phyloP scores from a whole-genome alignment of 2,888 invertebrate species.

The Dastarcus helophoroides region DNA sequence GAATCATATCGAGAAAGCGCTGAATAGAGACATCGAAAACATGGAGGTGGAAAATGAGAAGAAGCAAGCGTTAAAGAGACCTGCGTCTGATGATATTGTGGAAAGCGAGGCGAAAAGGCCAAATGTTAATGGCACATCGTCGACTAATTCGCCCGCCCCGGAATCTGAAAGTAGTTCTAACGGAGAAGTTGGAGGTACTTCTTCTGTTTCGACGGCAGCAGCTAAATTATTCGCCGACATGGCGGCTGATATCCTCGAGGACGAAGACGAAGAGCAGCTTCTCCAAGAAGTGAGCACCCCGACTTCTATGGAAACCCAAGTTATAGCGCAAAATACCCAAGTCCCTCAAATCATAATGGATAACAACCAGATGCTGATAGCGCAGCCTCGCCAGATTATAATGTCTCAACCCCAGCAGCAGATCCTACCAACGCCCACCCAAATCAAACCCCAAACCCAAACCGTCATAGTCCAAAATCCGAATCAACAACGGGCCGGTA shows the following conservation, averaged over 20 bases:
- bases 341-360: constrained; percentile 31
- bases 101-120: constrained; percentile 39
- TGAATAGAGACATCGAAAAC: constrained; percentile 22
- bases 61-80: constrained; percentile 33
- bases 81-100: constrained; percentile 32
- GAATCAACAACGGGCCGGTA: constrained; percentile 26
- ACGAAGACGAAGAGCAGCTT: constrained; percentile 53
- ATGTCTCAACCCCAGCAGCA: constrained; percentile 27
- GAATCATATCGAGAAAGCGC: constrained; percentile 45
- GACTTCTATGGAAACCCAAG: constrained; percentile 12
- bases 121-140: constrained; percentile 25
- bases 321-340: constrained; percentile 13
- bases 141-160: constrained; percentile 39
- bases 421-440: constrained; percentile 18
- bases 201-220: constrained; percentile 67
- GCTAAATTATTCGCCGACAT: constrained; percentile 77
- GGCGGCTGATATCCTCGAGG: constrained; percentile 73
- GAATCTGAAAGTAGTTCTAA: constrained; percentile 38
- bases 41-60: constrained; percentile 24
- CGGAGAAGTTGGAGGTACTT: constrained; percentile 28
- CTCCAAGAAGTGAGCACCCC: constrained; percentile 27
- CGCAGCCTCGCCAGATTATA: constrained; percentile 42
- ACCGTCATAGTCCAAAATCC: constrained; percentile 35
- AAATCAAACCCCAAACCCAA: constrained; percentile 29
- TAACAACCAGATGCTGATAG: constrained; percentile 34